Evolutionary conservation across 2,113 vertebrate species (phyloP).

Genomic region (Ariopsis seemanni): DNA sequence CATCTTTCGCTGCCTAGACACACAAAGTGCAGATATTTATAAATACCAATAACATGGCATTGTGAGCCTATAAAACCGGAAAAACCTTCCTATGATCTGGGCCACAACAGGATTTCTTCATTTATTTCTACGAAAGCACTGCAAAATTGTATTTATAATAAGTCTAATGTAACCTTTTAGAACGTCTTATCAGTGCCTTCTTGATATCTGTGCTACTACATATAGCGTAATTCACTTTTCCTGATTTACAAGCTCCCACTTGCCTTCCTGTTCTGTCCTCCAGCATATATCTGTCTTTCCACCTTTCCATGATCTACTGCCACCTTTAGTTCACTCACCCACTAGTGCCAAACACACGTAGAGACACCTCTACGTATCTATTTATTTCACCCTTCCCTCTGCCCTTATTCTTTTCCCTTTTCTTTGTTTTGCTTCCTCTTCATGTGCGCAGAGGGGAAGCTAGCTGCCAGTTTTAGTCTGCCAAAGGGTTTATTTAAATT

Average conservation of each 20-base stretch:
- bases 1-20: background rate
- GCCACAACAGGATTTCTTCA: background rate
- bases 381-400: conserved; percentile 68
- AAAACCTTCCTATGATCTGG: background rate
- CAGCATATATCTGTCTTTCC: conserved; percentile 61
- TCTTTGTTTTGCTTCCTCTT: conserved; percentile 63
- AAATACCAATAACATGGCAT: background rate
- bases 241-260: conserved; percentile 8
- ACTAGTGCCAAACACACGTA: conserved; percentile 64
- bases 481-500: conserved; percentile 83
- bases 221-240: conserved; percentile 40
- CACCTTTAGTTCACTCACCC: conserved; percentile 64
- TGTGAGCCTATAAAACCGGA: background rate
- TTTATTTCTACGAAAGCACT: background rate
- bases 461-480: conserved; percentile 80
- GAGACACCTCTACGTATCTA: conserved; percentile 75
- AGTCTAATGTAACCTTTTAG: conserved; percentile 49
- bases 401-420: conserved; percentile 51
- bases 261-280: conserved; percentile 51
- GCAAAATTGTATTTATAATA: background rate
- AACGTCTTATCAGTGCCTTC: conserved; percentile 56
- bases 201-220: conserved; percentile 24
- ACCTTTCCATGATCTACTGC: conserved; percentile 59
- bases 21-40: background rate
- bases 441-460: conserved; percentile 74